Evolutionary conservation across 2,113 vertebrate genomes (phyloP), one percentile per base, ranked within the genome.

Genomic region (Tachysurus fulvidraco): DNA sequence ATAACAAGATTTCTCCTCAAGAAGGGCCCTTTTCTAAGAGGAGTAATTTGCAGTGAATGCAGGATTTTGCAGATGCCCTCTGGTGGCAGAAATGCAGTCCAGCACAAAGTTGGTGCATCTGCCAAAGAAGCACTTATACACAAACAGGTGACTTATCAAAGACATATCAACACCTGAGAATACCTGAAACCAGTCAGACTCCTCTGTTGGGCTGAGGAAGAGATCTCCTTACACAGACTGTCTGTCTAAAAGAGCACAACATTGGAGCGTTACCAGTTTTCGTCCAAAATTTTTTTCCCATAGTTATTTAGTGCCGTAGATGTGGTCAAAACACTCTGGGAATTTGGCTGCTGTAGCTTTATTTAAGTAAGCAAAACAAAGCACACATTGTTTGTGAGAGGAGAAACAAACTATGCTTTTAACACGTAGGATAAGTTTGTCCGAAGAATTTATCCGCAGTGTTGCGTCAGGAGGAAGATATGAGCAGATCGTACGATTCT

Each of bases 281-380:
- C 46, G 54, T 60, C 23, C 25, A 69, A 8, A 2, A 21, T 25
- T 65, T 78, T 78, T 79, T 55, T 19, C 85, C n/a, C n/a, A n/a
- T n/a, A n/a, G n/a, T n/a, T n/a, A n/a, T n/a, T n/a, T 91, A 86
- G 84, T 88, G 83, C 78, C 86, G 41, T 86, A 88, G 85, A 86
- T 83, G 86, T 85, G 82, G 69, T 87, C 82, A 55, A 89, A 67
- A 65, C 73, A 28, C 74, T 23, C 25, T 6, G 11, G 46, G 13
- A 79, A 60, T 60, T 41, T 81, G 55, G 78, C 30, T 14, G 52
- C 52, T 30, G 9, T 30, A 95, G 93, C 96, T 95, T 96, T 95
- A 93, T 94, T 93, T 92, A 94, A 91, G 93, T 93, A 95, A 97
- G 97, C 96, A 97, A 96, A 97, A 94, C 89, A 36, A 88, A n/a